Conservation (phyloP, 2,113 vertebrate genomes). For the Pao palembangensis region DNA sequence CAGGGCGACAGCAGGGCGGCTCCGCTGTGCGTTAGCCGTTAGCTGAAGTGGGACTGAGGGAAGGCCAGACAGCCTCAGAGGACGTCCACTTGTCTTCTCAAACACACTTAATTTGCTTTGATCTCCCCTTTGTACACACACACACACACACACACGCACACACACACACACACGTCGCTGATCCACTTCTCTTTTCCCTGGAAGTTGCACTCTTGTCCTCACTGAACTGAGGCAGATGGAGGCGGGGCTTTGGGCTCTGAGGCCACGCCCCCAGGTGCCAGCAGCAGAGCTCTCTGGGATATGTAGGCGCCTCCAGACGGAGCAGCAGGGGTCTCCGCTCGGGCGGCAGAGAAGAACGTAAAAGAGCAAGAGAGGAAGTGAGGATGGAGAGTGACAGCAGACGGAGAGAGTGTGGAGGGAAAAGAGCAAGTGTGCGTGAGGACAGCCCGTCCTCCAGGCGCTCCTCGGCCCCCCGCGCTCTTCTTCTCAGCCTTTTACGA, state of each 20-base stretch:
- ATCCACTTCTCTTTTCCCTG: slow-evolving; percentile 38
- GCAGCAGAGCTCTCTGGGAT: slow-evolving; percentile 54
- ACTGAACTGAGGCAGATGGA: slow-evolving; percentile 59
- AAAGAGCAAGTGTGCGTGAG: slow-evolving; percentile 27
- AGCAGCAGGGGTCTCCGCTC: slow-evolving; percentile 37
- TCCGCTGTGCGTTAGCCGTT: slow-evolving; percentile 38
- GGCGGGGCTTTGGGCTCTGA: slow-evolving; percentile 58
- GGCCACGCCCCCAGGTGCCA: slow-evolving; percentile 35
- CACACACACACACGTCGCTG: slow-evolving; percentile 42
- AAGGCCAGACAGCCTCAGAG: slow-evolving; percentile 59
- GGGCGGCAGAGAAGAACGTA: slow-evolving; percentile 19
- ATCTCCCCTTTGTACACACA: slow-evolving; percentile 38
- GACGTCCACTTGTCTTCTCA: slow-evolving; percentile 58
- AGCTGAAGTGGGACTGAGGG: slow-evolving; percentile 44
- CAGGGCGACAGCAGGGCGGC: slow-evolving; percentile 33
- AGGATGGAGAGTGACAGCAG: slow-evolving; percentile 13
- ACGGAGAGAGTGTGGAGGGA: slow-evolving; percentile 22
- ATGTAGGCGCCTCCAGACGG: slow-evolving; percentile 52
- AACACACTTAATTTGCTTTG: slow-evolving; percentile 59
- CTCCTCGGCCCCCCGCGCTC: slow-evolving; percentile 59
- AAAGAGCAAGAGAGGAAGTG: slow-evolving; percentile 49
- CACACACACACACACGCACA: slow-evolving; percentile 26
- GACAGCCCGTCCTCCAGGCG: slow-evolving; percentile 64
- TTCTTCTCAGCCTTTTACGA: slow-evolving; percentile 51
- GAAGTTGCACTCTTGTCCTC: slow-evolving; percentile 47